Conservation (phyloP, 2,797 vertebrate genomes). For the Arremon aurantiirostris region DNA sequence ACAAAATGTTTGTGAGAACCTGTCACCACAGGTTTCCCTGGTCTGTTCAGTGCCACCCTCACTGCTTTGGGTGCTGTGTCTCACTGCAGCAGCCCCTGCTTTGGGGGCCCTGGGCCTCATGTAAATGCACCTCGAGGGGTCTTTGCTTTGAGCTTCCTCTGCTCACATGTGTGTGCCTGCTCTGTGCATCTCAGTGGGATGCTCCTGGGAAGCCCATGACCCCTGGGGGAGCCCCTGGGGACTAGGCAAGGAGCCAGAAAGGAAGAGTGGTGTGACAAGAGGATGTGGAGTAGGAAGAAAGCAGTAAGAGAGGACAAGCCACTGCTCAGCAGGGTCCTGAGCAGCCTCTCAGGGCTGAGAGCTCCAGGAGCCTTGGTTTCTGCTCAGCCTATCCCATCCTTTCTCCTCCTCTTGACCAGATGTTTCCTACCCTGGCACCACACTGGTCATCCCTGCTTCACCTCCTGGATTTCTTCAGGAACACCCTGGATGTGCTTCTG, state of each 20-base stretch:
- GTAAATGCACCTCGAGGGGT: background rate
- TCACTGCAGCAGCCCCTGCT: background rate
- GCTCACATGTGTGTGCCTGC: rapidly evolving
- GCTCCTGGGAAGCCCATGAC: background rate
- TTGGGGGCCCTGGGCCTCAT: background rate
- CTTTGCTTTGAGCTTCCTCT: background rate
- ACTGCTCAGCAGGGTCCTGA: background rate
- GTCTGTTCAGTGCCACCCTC: background rate
- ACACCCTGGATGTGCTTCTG: background rate
- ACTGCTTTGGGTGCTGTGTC: rapidly evolving
- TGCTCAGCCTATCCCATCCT: background rate
- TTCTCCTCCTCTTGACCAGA: background rate
- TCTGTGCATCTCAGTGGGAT: background rate
- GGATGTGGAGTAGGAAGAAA: background rate
- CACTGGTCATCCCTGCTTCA: rapidly evolving
- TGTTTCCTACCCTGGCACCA: background rate
- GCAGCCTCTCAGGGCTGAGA: background rate
- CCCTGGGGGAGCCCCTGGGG: background rate
- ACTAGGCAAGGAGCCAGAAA: background rate
- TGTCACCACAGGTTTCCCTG: rapidly evolving
- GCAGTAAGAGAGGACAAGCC: background rate
- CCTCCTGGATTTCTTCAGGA: background rate
- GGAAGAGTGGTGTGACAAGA: background rate
- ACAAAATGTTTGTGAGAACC: background rate
- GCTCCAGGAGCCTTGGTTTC: background rate